Conservation (phyloP, 1,140 invertebrate species). For the Drosophila chauvacae region DNA sequence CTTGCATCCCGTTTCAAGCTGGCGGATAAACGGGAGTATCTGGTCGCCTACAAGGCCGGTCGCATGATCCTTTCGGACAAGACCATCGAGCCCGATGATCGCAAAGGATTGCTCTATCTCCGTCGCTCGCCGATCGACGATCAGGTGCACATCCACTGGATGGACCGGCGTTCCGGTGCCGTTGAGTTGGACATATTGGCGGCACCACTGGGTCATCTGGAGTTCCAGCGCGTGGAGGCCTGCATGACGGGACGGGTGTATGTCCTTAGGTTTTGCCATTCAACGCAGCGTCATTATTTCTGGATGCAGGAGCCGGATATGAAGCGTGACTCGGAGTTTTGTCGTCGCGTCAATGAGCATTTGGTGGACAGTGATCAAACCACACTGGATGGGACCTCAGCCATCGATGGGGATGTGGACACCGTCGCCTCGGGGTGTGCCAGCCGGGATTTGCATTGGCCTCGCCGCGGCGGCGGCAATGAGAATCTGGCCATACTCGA, state of each 20-base stretch:
- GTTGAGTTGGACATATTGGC: conserved; percentile 94
- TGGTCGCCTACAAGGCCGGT: conserved; percentile 97
- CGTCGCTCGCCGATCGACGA: conserved; percentile 95
- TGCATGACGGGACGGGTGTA: conserved; percentile 98
- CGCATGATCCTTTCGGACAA: conserved; percentile 97
- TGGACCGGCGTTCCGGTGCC: conserved; percentile 91
- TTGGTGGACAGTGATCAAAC: background rate
- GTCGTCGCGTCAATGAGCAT: conserved; percentile 95
- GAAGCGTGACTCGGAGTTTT: conserved; percentile 96
- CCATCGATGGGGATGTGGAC: conserved; percentile 16
- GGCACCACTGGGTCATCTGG: conserved; percentile 96
- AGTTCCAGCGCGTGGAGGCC: conserved; percentile 96
- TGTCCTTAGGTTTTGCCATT: conserved; percentile 97
- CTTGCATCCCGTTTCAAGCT: background rate
- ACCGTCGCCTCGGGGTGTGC: background rate
- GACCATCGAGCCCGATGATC: conserved; percentile 96
- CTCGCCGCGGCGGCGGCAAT: background rate
- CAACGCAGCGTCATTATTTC: conserved; percentile 95
- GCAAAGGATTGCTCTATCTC: conserved; percentile 96
- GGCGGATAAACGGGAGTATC: conserved; percentile 32
- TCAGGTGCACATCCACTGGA: conserved; percentile 98
- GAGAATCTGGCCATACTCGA: background rate
- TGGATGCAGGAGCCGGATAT: conserved; percentile 99
- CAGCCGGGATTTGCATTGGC: background rate
- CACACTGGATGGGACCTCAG: background rate